Base-by-base conservation (phyloP, 2,113 vertebrate genomes). In the Scolopax mira region DNA sequence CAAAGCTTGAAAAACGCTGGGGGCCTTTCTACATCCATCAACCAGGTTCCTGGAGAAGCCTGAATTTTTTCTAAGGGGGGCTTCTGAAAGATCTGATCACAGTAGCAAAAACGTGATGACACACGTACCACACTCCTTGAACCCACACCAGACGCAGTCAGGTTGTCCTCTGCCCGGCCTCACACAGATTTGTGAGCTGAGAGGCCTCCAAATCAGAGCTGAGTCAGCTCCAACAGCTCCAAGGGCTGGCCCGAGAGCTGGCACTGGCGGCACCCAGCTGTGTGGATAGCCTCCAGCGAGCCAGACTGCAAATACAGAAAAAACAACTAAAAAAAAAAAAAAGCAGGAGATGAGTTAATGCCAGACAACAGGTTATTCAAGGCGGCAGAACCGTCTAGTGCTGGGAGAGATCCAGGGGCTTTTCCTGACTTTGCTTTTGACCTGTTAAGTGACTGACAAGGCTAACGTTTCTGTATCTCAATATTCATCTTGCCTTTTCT, bases 141-240 rank as follows among this genome's bases (percentile, higher is more conserved):
- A 21, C 60, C 22, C 3, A 4, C 5, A 23, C 33, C 41, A 22
- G 78, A 22, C 0, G 2, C 37, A 9, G 65, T 0, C 1, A 37
- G 33, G 44, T 4, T 31, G 48, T 11, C 15, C 55, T 35, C 27
- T 39, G 72, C 28, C 72, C 91, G 27, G 5, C 5, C 24, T 6
- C 0, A 5, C 3, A 35, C 19, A 27, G 18, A 54, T 4, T 28
- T 15, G 12, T 41, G 4, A 10, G 6, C 9, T 0, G 3, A 64
- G 61, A 25, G 57, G 74, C 8, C 42, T 82, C 82, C 30, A 2
- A 23, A 37, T 18, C 0, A 0, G 44, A 57, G 79, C 69, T 2
- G 54, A 21, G 13, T 70, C 46, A 18, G 13, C 44, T 48, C 49
- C 6, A 2, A 39, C 6, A 24, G 81, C 78, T 58, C 70, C 3